Base-by-base conservation (phyloP, 2,797 vertebrate species). In the Sebastes hubbsi region DNA sequence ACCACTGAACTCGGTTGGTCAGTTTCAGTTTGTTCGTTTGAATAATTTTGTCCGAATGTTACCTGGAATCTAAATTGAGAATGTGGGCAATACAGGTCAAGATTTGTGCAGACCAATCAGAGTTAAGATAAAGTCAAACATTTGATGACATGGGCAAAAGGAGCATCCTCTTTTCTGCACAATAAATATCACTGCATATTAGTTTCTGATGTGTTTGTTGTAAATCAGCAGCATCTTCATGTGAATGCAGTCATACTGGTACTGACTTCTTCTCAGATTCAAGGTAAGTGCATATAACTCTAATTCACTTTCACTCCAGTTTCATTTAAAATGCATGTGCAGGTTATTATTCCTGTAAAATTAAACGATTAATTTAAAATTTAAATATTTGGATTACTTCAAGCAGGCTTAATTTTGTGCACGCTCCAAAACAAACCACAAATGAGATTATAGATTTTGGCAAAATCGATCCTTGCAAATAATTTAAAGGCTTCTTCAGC, bases 251-350 rank as follows among this genome's bases (percentile, higher is more conserved):
- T 6, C 4, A 2, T 30, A 16, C 14, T 66, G 58, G 66, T 11
- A 10, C 56, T 5, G 13, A 68, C 16, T 32, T 24, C 34, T 12
- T 13, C 56, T 38, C 59, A 14, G 58, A 65, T 20, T 2, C 1
- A 36, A 68, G 62, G 86, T 85, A 55, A 36, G 86, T 55, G n/a
- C 14, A 56, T 4, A 32, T 60, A 18, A 36, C 60, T 62, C 5
- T 22, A 8, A 62, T 24, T 56, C 14, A 58, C 34, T 49, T 30
- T 24, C 10, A 60, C 24, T 20, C 5, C 3, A 11, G 3, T 60
- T 46, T 25, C 14, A 42, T 66, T 32, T 27, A 24, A 52, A 34
- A 22, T 5, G 18, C 24, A 32, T 27, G 18, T 22, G 13, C 5
- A 52, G 22, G 61, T 66, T 68, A 56, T 42, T 22, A 9, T 30